Percentiles rank a stretch among this genome's conserved stretches.
These are phyloP conservation scores for Acipenser ruthenus DNA, from an alignment of 2,797 vertebrate species.

Conservation along the genomic window DNA sequence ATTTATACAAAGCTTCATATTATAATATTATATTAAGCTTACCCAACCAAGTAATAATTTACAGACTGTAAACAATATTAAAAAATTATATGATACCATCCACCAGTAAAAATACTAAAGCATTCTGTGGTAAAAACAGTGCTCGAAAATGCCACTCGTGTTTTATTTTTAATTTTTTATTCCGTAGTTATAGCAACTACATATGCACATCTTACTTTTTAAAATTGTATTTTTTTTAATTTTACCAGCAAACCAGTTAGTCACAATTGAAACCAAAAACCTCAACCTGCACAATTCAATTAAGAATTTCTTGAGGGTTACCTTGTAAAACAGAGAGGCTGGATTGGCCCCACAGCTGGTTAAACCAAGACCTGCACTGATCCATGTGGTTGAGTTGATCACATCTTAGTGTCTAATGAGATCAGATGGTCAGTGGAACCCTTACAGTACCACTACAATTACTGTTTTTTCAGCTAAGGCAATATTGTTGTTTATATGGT, in stretches of 20 bases:
- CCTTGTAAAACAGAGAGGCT: constrained; percentile 6
- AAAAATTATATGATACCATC: not conserved
- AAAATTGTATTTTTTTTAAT: not conserved
- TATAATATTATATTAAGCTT: not conserved
- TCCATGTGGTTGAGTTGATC: constrained; percentile 1
- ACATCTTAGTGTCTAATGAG: constrained; percentile 30
- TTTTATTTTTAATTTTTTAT: not conserved
- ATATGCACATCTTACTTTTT: too few species aligned
- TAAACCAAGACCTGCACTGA: not conserved
- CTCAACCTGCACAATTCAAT: constrained; percentile 2
- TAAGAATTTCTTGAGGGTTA: not conserved
- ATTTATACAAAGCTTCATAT: too few species aligned
- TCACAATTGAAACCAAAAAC: constrained; percentile 2
- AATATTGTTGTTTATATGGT: too few species aligned
- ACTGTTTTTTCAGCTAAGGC: too few species aligned
- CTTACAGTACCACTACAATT: too few species aligned
- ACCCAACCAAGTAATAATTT: constrained; percentile 10
- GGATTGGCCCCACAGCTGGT: constrained; percentile 1
- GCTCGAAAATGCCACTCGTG: not conserved
- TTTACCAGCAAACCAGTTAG: not conserved
- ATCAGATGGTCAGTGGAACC: too few species aligned
- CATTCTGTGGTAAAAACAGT: not conserved
- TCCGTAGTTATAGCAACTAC: too few species aligned
- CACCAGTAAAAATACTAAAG: not conserved
- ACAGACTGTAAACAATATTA: constrained; percentile 8